Percentiles rank a stretch among this genome's conserved stretches.
phyloP scores from a whole-genome alignment of 1,140 invertebrate genomes.

The Drosophila takahashii region DNA sequence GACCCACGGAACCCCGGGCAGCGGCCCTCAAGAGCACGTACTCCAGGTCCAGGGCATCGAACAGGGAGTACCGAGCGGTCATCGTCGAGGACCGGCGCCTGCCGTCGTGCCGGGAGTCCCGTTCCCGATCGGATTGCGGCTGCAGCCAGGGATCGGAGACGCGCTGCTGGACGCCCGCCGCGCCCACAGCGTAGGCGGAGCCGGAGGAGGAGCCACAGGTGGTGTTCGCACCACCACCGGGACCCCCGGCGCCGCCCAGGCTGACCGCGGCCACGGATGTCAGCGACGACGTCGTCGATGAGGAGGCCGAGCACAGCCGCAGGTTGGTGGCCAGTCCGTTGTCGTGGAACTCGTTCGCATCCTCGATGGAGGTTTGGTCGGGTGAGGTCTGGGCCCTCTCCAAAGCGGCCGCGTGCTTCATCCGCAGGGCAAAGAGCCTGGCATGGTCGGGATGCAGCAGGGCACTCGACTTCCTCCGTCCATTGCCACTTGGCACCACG shows the following conservation, averaged over 20 bases:
- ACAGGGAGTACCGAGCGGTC: constrained; percentile 88
- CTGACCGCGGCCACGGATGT: constrained; percentile 86
- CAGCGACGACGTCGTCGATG: constrained; percentile 87
- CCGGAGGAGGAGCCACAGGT: constrained; percentile 72
- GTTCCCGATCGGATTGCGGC: constrained; percentile 80
- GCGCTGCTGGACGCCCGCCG: constrained; percentile 85
- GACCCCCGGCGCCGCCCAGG: constrained; percentile 70
- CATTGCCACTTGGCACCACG: constrained; percentile 64
- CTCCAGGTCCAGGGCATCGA: constrained; percentile 90
- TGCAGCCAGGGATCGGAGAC: constrained; percentile 85
- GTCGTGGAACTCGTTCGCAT: constrained; percentile 81
- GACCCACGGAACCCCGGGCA: constrained; percentile 89
- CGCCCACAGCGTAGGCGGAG: constrained; percentile 79
- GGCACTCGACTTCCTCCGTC: constrained; percentile 86
- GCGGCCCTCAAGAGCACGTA: constrained; percentile 89
- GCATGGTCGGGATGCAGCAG: constrained; percentile 90
- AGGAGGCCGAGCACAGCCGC: constrained; percentile 85
- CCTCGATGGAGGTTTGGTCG: constrained; percentile 84
- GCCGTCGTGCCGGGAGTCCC: constrained; percentile 68
- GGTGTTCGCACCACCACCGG: constrained; percentile 77
- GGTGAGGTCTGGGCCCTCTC: constrained; percentile 80
- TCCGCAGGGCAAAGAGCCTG: constrained; percentile 85
- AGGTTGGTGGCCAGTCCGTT: constrained; percentile 76
- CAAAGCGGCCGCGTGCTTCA: constrained; percentile 86
- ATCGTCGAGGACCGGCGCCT: constrained; percentile 85